Evolutionary conservation across 1,140 invertebrate species (phyloP).

Genomic region (Doryteuthis pealeii): DNA sequence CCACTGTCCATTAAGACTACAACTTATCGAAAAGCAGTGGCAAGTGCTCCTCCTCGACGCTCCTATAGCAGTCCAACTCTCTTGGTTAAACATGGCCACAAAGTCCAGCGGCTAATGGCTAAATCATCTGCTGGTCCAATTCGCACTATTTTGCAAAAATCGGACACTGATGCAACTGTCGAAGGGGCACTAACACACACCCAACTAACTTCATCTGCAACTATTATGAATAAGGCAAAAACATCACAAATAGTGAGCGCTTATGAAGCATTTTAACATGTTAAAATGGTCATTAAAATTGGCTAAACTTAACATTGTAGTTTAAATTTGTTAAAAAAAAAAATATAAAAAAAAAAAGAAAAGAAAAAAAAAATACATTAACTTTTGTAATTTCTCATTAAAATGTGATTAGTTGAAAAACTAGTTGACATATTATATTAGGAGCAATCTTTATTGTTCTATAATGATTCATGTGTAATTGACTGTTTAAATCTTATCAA

Average conservation of each 20-base stretch:
- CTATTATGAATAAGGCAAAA: neutral
- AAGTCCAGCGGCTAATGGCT: constrained; percentile 45
- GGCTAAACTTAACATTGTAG: no score
- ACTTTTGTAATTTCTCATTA: no score
- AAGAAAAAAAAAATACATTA: no score
- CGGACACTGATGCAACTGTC: neutral
- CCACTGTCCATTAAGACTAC: neutral
- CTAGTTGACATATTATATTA: no score
- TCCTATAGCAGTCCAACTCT: constrained; percentile 44
- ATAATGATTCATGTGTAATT: no score
- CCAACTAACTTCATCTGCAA: neutral
- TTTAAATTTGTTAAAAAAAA: no score
- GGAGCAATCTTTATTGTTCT: no score
- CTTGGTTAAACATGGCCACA: constrained; percentile 48
- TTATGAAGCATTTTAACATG: neutral
- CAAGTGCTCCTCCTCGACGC: constrained; percentile 36
- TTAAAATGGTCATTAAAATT: no score
- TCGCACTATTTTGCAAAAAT: constrained; percentile 6
- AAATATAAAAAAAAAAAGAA: no score
- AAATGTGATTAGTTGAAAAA: no score
- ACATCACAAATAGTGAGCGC: neutral
- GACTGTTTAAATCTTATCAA: no score
- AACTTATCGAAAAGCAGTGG: neutral
- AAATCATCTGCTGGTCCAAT: neutral
- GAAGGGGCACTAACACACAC: neutral